A percentile compares a stretch with the other conserved stretches of the same genome.
phyloP scores from a whole-genome alignment of 1,140 invertebrate species.

The Lepidotrigona ventralis region DNA sequence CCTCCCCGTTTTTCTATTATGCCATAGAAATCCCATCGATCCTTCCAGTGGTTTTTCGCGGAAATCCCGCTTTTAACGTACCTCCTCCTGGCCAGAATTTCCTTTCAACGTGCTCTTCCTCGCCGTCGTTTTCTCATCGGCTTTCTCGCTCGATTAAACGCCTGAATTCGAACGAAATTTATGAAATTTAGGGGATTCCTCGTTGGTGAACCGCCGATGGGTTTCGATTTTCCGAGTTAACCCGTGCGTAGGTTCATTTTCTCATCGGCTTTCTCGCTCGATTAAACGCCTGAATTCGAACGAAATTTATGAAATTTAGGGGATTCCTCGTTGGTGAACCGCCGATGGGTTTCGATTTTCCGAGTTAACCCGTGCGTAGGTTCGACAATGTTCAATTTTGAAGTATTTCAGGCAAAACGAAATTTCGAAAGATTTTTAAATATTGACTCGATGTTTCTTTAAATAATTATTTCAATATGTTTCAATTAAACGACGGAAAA shows the following conservation, averaged over 20 bases:
- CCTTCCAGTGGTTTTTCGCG: background rate
- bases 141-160: background rate
- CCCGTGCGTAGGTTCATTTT: too few relatives aligned
- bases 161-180: background rate
- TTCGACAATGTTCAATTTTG: too few relatives aligned
- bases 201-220: background rate
- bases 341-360: too few relatives aligned
- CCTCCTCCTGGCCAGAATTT: background rate
- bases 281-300: background rate
- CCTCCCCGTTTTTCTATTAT: background rate
- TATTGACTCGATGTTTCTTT: too few relatives aligned
- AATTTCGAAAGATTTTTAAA: too few relatives aligned
- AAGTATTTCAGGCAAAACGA: too few relatives aligned
- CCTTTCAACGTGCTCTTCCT: background rate
- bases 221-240: background rate
- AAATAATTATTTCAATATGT: too few relatives aligned
- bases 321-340: background rate
- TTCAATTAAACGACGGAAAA: too few relatives aligned
- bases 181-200: background rate
- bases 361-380: background rate
- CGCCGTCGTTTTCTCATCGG: too few relatives aligned
- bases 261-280: background rate
- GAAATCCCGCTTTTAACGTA: background rate
- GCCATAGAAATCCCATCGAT: constrained; percentile 25
- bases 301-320: background rate